These are phyloP conservation scores for Microcebus jonahi DNA, from an alignment of 2,113 vertebrate species.

Conservation along the genomic window DNA sequence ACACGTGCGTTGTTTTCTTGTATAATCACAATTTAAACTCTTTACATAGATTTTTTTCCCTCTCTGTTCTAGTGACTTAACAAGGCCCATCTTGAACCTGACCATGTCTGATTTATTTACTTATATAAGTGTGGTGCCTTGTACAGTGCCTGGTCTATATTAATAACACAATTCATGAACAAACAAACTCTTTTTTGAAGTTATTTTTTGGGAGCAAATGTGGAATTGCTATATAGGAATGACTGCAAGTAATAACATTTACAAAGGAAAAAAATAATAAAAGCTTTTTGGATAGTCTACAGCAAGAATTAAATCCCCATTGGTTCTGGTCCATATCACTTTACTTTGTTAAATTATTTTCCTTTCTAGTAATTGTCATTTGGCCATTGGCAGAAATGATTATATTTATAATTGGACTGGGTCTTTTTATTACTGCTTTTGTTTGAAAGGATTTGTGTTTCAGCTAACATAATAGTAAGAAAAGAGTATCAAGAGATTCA, in stretches of 20 bases:
- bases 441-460: slow-evolving; percentile 62
- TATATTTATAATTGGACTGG: slow-evolving; percentile 45
- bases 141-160: neutral
- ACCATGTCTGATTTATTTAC: neutral
- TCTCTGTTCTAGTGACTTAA: neutral
- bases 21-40: slow-evolving; percentile 22
- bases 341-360: slow-evolving; percentile 75
- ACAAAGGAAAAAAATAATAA: neutral
- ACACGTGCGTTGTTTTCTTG: neutral
- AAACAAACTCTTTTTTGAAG: neutral
- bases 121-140: neutral
- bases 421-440: slow-evolving; percentile 67
- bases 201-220: neutral
- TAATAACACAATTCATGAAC: neutral
- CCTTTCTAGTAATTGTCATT: slow-evolving; percentile 65
- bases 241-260: neutral
- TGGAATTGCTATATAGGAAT: neutral
- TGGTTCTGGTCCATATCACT: slow-evolving; percentile 51
- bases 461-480: slow-evolving; percentile 58
- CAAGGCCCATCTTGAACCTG: neutral
- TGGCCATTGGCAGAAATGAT: slow-evolving; percentile 68
- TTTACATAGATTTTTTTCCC: neutral
- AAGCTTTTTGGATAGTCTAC: slow-evolving; percentile 68
- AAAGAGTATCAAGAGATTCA: slow-evolving; percentile 72
- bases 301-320: slow-evolving; percentile 61